phyloP scores from a whole-genome alignment of 2,888 invertebrate genomes.

The Drosophila prostipennis region DNA sequence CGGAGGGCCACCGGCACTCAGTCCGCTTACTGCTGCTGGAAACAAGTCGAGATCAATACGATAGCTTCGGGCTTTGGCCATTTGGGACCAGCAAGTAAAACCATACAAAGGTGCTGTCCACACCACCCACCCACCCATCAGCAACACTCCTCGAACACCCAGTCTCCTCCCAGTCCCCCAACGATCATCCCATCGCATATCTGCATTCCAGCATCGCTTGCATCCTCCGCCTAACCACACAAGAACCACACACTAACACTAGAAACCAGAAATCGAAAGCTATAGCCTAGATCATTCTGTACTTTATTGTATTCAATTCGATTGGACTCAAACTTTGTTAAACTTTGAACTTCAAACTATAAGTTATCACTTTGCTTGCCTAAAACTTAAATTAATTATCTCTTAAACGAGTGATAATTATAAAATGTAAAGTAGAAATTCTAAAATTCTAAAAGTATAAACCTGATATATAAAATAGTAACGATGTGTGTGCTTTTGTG shows the following conservation, averaged over 20 bases:
- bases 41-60: constrained; percentile 97
- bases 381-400: no score
- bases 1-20: constrained; percentile 27
- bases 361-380: no score
- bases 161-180: background rate
- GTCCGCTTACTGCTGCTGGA: constrained; percentile 90
- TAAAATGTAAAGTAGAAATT: background rate
- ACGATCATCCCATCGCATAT: constrained; percentile 13
- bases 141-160: constrained; percentile 10
- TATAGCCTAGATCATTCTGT: no score
- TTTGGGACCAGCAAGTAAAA: constrained; percentile 92
- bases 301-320: no score
- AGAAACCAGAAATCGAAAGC: constrained; percentile 2
- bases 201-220: constrained; percentile 42
- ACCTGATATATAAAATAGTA: background rate
- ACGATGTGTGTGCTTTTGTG: constrained; percentile 23
- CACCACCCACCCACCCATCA: background rate
- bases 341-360: no score
- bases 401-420: background rate
- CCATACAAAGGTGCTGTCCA: constrained; percentile 91
- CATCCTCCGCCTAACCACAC: constrained; percentile 43
- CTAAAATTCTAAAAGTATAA: background rate
- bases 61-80: constrained; percentile 98
- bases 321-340: no score
- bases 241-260: constrained; percentile 31